Percentiles rank a stretch among this genome's conserved stretches.
phyloP scores from a whole-genome alignment of 2,113 vertebrate species.

The Seriola aureovittata region DNA sequence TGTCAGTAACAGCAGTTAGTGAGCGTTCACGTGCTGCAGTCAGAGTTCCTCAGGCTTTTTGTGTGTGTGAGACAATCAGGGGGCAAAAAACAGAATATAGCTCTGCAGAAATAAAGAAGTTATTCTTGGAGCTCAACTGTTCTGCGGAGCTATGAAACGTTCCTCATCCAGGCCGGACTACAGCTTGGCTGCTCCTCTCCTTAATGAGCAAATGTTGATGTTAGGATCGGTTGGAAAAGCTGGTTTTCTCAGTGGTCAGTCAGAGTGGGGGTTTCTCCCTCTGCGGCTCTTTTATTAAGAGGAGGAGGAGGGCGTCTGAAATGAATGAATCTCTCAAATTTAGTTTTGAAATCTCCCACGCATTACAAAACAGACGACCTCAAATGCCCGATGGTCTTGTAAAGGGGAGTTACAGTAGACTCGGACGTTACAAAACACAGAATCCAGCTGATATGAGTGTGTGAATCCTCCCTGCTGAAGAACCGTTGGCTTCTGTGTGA shows the following conservation, averaged over 20 bases:
- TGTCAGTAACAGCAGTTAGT: no score
- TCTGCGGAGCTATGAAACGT: no score
- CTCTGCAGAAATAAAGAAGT: background rate
- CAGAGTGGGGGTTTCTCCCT: constrained; percentile 46
- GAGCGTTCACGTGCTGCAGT: no score
- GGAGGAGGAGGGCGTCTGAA: constrained; percentile 44
- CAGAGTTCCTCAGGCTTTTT: no score
- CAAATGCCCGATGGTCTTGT: no score
- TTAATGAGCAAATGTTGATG: constrained; percentile 39
- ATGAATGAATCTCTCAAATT: constrained; percentile 30
- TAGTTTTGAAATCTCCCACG: constrained; percentile 50
- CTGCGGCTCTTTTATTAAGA: constrained; percentile 50
- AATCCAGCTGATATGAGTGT: background rate
- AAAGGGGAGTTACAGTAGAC: no score
- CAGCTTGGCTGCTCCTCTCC: constrained; percentile 8
- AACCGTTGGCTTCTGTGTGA: background rate
- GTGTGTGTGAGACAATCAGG: background rate
- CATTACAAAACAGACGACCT: constrained; percentile 19
- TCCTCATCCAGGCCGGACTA: constrained; percentile 6
- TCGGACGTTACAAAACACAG: constrained; percentile 1
- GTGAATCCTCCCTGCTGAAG: background rate
- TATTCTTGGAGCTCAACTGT: background rate
- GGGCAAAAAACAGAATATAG: background rate
- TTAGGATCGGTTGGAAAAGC: constrained; percentile 34
- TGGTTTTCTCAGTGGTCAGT: constrained; percentile 38